Base-by-base conservation (phyloP, 2,113 vertebrate genomes). In the Excalfactoria chinensis region DNA sequence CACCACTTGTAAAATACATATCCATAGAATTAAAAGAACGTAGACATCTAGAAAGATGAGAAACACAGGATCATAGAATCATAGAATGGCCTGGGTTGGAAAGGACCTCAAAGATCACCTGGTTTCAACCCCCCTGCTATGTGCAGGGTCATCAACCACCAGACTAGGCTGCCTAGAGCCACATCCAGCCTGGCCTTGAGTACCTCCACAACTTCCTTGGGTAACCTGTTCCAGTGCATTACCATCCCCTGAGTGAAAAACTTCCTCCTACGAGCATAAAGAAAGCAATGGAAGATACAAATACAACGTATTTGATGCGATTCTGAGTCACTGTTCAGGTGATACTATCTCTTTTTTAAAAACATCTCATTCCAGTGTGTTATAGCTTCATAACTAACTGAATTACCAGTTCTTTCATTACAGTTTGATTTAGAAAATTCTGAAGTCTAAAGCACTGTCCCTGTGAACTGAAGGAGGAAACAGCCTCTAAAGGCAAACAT, bases 291-390 rank as follows among this genome's bases (percentile, higher is more conserved):
- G 18, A 5, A 71, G 6, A 26, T 16, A 6, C 43, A 67, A 8
- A 43, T 17, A 22, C 21, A 64, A 7, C 44, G 5, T 62, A 32
- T 49, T 25, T 63, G 20, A 28, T 40, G 34, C 8, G 37, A n/a
- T 53, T 64, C 56, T 37, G 30, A 26, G 12, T 25, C 0, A 0
- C 3, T 51, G 53, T 15, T 53, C 66, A 73, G 30, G 48, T 13
- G 13, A 48, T 35, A 25, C 17, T 0, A 0, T 11, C 37, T n/a
- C 59, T 72, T 89, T 53, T 13, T 41, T 11, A 41, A 15, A 40
- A 28, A 70, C 51, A 35, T 17, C 34, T 6, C 9, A 46, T 13
- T 40, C 20, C 13, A 30, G n/a, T 17, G 28, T 21, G 30, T 66
- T 34, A 37, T 34, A 37, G 11, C 26, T 81, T 72, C 28, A 5